Base-by-base conservation (phyloP, 53 echinoderm and acorn worm species). In the Mesocentrotus franciscanus region DNA sequence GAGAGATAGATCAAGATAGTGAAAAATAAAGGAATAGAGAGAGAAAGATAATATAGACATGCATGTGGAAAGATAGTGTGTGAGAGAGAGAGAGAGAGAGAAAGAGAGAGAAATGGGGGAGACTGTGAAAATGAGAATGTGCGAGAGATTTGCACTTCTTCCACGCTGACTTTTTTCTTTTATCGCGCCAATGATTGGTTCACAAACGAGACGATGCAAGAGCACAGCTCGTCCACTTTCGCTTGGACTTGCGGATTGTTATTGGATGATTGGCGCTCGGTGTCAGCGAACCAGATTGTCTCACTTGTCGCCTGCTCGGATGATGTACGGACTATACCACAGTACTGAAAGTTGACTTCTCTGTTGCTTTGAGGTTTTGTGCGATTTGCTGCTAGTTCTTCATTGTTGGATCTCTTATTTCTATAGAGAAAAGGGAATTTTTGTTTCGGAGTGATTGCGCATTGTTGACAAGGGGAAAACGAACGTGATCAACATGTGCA, bases 291-390 rank as follows among this genome's bases (percentile, higher is more conserved):
- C 29, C 87, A 27, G 34, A 13, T 13, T 42, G 84, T 84, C 55
- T 39, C 24, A 29, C 75, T 9, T 30, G n/a, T 75, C 75, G 30
- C 75, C 75, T 20, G 87, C 12, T 87, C 59, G 87, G 87, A 87
- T 87, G 87, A 14, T 81, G 87, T 87, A 87, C 29, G 87, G 87
- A 87, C 87, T n/a, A 87, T 87, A 84, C 42, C 55, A 84, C 1
- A 6, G n/a, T 11, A 57, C 87, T 84, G 6, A 56, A 85, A 85
- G 58, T 29, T 87, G 10, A 13, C 58, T 56, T 59, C 57, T 87
- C 2, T 26, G 9, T 13, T 87, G 58, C 11, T n/a, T 87, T n/a
- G n/a, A 27, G 56, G 27, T 57, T 87, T 87, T 87, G 29, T 57
- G 58, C 4, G 12, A 87, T 56, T 58, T n/a, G 1, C n/a, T 87